These are phyloP conservation scores for Bovichtus diacanthus DNA, from an alignment of 2,797 vertebrate species.

Conservation along the genomic window DNA sequence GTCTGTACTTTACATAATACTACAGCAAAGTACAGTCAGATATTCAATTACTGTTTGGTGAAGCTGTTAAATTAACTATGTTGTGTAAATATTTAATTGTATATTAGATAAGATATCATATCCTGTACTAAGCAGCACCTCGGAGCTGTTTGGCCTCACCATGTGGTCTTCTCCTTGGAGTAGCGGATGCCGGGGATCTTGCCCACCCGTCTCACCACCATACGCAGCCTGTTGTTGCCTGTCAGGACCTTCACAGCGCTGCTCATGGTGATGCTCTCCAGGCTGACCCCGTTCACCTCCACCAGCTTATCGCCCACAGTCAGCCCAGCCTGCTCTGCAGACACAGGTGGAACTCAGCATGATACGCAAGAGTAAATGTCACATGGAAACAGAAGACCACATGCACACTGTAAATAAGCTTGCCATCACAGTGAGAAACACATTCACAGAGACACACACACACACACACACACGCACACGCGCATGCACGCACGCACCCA, in stretches of 20 bases:
- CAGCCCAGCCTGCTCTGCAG: constrained; percentile 90
- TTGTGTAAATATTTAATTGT: neutral
- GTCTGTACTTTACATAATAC: neutral
- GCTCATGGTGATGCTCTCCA: constrained; percentile 98
- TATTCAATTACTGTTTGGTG: constrained; percentile 1
- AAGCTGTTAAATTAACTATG: constrained; percentile 1
- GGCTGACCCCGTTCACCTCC: constrained; percentile 95
- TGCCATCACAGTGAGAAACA: neutral
- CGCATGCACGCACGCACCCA: neutral
- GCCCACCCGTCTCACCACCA: constrained; percentile 95
- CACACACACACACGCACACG: neutral
- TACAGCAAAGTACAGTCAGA: constrained; percentile 4
- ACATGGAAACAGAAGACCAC: constrained; percentile 5
- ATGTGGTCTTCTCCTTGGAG: constrained; percentile 98
- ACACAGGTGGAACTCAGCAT: constrained; percentile 47
- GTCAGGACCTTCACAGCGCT: constrained; percentile 96
- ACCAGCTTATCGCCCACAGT: constrained; percentile 96
- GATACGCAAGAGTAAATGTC: constrained; percentile 18
- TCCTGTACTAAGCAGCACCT: neutral
- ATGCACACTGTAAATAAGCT: neutral
- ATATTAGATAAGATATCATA: neutral
- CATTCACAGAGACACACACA: neutral
- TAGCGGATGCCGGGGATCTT: constrained; percentile 97
- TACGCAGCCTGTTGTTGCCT: constrained; percentile 93
- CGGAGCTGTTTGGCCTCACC: constrained; percentile 81